Base-by-base conservation (phyloP, 2,797 vertebrate species). In the Takifugu ocellatus region DNA sequence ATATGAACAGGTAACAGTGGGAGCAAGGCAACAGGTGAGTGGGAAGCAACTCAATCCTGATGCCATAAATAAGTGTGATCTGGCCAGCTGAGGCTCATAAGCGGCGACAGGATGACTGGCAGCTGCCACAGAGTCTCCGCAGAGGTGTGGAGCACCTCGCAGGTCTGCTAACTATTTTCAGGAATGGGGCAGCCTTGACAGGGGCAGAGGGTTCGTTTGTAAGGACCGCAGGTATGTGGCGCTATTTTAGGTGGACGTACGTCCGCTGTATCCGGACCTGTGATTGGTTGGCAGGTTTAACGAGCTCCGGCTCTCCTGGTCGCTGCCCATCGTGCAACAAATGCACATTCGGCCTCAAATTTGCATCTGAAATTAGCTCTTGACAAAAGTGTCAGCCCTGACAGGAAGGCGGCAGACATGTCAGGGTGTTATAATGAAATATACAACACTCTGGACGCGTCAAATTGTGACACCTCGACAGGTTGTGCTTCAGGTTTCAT, bases 11-110 rank as follows among this genome's bases (percentile, higher is more conserved):
- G 62, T 78, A 84, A 87, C 84, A 80, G 74, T 74, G 68, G 56
- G 63, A 75, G 70, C 53, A 60, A 54, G 68, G 80, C 84, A 85
- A 87, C 90, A 91, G 91, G 88, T 92, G 91, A 90, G 81, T 70
- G 77, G 65, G 66, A 75, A 48, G 82, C 74, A 60, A 72, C 68
- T 86, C 84, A 87, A 90, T 91, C 87, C 65, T 70, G 17, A 87
- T 73, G 59, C 75, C 44, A 62, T 75, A 86, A 90, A 87, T 86
- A 81, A 83, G 79, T 74, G 46, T 24, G 68, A 68, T 56, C 66
- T 65, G 80, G 83, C 75, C 90, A 92, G 89, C 84, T 92, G 90
- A 59, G 79, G 71, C 82, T 61, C 46, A 64, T 62, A 51, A 68
- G 74, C 55, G 75, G 70, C 70, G 68, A 72, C 79, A 83, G 84